Evolutionary conservation across 2,888 invertebrate genomes (phyloP).

Genomic region (Luperina testacea): DNA sequence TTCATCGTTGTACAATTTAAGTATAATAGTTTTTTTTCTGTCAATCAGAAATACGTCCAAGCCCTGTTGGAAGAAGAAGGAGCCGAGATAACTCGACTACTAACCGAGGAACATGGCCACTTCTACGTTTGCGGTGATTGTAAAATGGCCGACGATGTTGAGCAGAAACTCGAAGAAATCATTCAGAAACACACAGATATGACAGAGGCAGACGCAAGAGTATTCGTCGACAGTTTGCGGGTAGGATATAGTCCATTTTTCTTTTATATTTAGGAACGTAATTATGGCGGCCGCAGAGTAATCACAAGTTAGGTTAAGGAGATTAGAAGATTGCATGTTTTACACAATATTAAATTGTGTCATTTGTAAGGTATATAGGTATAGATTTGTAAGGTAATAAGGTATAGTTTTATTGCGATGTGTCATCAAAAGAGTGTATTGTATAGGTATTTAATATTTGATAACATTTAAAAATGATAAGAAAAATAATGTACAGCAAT

Average conservation of each 20-base stretch:
- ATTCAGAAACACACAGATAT: conserved; percentile 92
- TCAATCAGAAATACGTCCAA: conserved; percentile 96
- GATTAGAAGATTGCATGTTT: neutral
- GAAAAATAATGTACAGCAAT: neutral
- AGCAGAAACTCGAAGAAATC: conserved; percentile 95
- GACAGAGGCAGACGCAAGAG: conserved; percentile 94
- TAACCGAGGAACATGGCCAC: conserved; percentile 95
- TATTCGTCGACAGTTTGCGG: conserved; percentile 94
- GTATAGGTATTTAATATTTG: neutral
- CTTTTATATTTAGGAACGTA: neutral
- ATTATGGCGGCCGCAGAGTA: neutral
- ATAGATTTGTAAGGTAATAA: neutral
- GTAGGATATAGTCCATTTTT: conserved; percentile 87
- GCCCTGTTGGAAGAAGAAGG: conserved; percentile 95
- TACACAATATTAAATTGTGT: too few species aligned
- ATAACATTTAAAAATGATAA: neutral
- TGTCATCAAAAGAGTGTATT: too few species aligned
- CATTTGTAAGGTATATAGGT: neutral
- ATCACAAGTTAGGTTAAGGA: neutral
- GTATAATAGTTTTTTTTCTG: neutral
- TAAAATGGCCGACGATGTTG: conserved; percentile 99
- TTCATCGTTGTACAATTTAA: neutral
- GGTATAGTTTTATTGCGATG: too few species aligned
- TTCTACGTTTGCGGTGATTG: conserved; percentile 99
- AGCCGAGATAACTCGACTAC: conserved; percentile 92